Evolutionary conservation across 2,888 invertebrate species (phyloP).

Genomic region (Xylota sylvarum): DNA sequence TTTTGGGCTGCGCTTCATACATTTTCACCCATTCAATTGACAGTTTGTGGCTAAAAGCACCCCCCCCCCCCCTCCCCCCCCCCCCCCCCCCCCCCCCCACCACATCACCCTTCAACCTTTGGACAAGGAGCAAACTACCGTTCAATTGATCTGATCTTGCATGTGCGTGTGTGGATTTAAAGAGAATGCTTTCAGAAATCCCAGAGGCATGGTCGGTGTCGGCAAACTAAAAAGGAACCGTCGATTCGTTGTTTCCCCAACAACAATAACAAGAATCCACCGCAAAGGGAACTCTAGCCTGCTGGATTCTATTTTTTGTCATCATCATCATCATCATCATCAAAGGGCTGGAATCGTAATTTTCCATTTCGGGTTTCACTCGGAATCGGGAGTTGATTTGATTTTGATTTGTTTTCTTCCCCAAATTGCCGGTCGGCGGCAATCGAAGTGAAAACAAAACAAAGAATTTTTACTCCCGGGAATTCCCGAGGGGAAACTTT

Average conservation of each 20-base stretch:
- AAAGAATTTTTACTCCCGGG: conserved; percentile 52
- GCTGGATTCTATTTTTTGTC: conserved; percentile 50
- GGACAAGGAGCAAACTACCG: conserved; percentile 22
- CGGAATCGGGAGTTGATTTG: conserved; percentile 51
- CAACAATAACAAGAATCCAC: conserved; percentile 54
- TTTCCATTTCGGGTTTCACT: conserved; percentile 41
- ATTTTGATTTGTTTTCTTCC: conserved; percentile 65
- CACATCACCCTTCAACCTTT: conserved; percentile 28
- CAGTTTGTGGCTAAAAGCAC: conserved; percentile 37
- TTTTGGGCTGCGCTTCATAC: conserved; percentile 48
- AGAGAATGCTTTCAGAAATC: conserved; percentile 54
- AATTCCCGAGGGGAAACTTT: conserved; percentile 46
- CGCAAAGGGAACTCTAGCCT: conserved; percentile 46
- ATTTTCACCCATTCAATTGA: conserved; percentile 49
- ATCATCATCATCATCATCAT: conserved; percentile 49
- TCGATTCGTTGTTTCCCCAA: conserved; percentile 57
- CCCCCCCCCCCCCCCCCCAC: too few relatives aligned
- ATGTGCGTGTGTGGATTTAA: conserved; percentile 12
- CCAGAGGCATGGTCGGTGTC: conserved; percentile 27
- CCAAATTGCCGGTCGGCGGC: conserved; percentile 36
- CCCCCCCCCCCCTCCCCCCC: too few relatives aligned
- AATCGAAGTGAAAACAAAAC: conserved; percentile 52
- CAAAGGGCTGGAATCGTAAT: conserved; percentile 63
- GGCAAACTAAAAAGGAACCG: conserved; percentile 68
- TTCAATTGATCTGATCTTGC: conserved; percentile 38